Evolutionary conservation across 2,113 vertebrate genomes (phyloP).

Genomic region (Sander vitreus): DNA sequence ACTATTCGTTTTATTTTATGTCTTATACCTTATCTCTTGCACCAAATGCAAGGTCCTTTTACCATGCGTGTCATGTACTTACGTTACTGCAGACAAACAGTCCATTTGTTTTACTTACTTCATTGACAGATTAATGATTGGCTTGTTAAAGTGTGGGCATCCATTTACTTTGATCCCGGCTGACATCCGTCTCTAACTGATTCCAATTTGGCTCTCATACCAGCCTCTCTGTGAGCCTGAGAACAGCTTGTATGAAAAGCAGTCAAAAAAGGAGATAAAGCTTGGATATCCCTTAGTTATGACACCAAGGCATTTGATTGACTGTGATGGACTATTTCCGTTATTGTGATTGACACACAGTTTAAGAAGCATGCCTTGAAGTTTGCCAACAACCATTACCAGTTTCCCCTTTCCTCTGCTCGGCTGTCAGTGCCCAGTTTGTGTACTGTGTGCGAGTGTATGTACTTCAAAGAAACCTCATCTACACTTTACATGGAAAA

Average conservation of each 20-base stretch:
- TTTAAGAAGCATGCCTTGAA: constrained; percentile 25
- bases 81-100: not conserved
- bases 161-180: constrained; percentile 42
- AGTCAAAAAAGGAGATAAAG: constrained; percentile 55
- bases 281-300: constrained; percentile 23
- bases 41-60: not conserved
- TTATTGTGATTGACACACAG: constrained; percentile 47
- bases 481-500: not conserved
- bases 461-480: not conserved
- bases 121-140: constrained; percentile 23
- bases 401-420: constrained; percentile 28
- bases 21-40: not conserved
- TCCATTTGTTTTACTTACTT: constrained; percentile 26
- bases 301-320: constrained; percentile 38
- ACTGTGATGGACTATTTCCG: constrained; percentile 45
- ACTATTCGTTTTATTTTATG: not conserved
- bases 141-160: constrained; percentile 21
- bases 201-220: constrained; percentile 33
- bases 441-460: constrained; percentile 5
- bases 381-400: constrained; percentile 46
- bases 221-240: constrained; percentile 27
- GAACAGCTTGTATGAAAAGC: constrained; percentile 49
- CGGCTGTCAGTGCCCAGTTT: constrained; percentile 16
- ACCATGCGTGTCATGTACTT: not conserved
- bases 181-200: constrained; percentile 22